Base-by-base conservation (phyloP, 1,140 invertebrate genomes). In the Chironomus tepperi region DNA sequence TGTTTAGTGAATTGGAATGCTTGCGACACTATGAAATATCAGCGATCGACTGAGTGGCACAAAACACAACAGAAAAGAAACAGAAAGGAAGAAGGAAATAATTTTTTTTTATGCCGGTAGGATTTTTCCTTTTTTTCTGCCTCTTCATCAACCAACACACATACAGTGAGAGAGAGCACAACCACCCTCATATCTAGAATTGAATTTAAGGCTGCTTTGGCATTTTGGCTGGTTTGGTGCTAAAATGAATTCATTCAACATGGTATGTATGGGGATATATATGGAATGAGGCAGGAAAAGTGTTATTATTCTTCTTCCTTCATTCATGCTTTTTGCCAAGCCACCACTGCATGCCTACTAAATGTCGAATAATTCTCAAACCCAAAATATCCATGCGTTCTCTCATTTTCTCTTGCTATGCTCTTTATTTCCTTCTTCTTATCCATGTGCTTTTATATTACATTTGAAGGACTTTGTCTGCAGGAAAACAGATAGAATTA, bases 11-110 rank as follows among this genome's bases (percentile, higher is more conserved):
- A 57, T 57, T 57, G 47, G 12, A 57, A 15, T 57, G 47, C 47
- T 57, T 57, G 47, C 47, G 47, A 57, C 47, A 57, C 47, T 57
- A 57, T 57, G 74, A 75, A 70, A 70, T 16, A 70, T 70, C 19
- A 21, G 19, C 65, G 65, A 70, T 70, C 65, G 65, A 70, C 65
- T 70, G 47, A 57, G n/a, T n/a, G 10, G 9, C 47, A n/a, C 47
- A 70, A 21, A 70, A 16, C 65, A 70, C 16, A 70, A 18, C 19
- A 21, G 18, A 18, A 70, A 19, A 57, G 2, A 57, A 7, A n/a
- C 1, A n/a, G 7, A 7, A 57, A 57, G n/a, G n/a, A 57, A n/a
- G n/a, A 57, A 57, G 2, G 47, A n/a, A 57, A 57, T 12, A 57
- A 3, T 34, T 34, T 34, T n/a, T 15, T 57, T 10, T 15, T 57